Percentiles rank a stretch among this genome's conserved stretches.
Evolutionary conservation across 2,888 invertebrate genomes (phyloP).

Genomic region (Lasioglossum marginatum): DNA sequence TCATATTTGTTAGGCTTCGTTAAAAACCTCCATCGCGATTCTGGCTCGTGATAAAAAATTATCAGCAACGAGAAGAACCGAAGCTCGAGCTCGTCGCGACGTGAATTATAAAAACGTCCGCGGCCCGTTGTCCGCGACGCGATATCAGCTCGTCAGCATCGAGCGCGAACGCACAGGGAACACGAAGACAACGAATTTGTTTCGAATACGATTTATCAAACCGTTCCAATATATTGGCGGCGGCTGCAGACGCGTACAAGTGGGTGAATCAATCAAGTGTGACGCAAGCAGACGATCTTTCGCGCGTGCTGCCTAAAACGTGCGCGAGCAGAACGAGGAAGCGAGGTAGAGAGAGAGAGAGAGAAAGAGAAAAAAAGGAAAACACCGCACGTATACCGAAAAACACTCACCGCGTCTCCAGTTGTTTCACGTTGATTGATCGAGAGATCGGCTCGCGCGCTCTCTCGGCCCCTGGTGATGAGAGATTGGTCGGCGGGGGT

Average conservation of each 20-base stretch:
- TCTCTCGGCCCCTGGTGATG: conserved; percentile 24
- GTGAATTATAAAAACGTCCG: not conserved
- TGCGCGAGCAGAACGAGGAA: not conserved
- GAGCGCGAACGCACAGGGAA: not conserved
- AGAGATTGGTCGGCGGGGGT: conserved; percentile 40
- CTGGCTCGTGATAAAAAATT: too few relatives aligned
- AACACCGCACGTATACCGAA: not conserved
- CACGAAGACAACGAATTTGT: conserved; percentile 22
- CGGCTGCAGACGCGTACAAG: conserved; percentile 7
- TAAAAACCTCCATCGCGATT: too few relatives aligned
- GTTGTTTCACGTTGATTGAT: conserved; percentile 54
- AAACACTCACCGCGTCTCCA: conserved; percentile 33
- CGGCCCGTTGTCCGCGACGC: not conserved
- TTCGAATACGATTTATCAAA: conserved; percentile 28
- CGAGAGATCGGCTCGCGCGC: conserved; percentile 42
- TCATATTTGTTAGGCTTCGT: too few relatives aligned
- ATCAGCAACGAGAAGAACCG: too few relatives aligned
- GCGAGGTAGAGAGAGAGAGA: not conserved
- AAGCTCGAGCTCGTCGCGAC: not conserved
- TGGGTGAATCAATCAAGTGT: conserved; percentile 34
- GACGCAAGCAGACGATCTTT: conserved; percentile 15
- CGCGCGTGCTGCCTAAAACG: not conserved
- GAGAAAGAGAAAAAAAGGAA: not conserved
- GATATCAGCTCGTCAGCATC: not conserved
- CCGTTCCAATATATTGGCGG: conserved; percentile 5